These are phyloP conservation scores for Rhabdomys dilectus DNA, from an alignment of 2,113 vertebrate genomes.

Conservation along the genomic window DNA sequence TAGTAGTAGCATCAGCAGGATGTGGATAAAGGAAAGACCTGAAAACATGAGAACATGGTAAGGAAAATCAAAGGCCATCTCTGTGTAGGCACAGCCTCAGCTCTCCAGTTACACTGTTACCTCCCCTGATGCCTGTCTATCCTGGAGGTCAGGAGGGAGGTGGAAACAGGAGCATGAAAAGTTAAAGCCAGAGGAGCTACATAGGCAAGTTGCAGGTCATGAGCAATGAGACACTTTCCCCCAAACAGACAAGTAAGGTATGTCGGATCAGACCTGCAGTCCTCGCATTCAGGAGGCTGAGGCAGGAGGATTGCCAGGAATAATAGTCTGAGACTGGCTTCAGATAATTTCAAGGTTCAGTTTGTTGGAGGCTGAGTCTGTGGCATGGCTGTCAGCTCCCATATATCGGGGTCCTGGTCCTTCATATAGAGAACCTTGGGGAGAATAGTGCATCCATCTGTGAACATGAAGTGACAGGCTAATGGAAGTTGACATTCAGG, in stretches of 20 bases:
- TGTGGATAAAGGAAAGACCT: neutral
- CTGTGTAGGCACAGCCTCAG: neutral
- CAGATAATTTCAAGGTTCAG: neutral
- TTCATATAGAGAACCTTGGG: neutral
- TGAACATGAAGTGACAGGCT: neutral
- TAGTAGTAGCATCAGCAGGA: conserved; percentile 25
- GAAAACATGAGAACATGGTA: conserved; percentile 47
- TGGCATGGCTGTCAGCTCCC: neutral
- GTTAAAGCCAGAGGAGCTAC: too few relatives aligned
- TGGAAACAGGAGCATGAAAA: too few relatives aligned
- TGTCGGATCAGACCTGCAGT: too few relatives aligned
- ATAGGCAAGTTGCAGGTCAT: neutral
- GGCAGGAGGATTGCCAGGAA: neutral
- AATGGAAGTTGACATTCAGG: neutral
- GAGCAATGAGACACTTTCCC: neutral
- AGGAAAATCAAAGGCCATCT: neutral
- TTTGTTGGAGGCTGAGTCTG: neutral
- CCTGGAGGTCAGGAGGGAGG: neutral
- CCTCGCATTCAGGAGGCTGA: neutral
- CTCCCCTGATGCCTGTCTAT: neutral
- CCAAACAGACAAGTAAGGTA: neutral
- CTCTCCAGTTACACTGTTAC: neutral
- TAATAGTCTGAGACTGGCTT: neutral
- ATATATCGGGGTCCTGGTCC: too few relatives aligned
- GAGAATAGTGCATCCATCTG: neutral